A percentile compares a stretch with the other conserved stretches of the same genome.
Conservation (phyloP, 2,797 vertebrate species). For the Typhlichthys subterraneus region DNA sequence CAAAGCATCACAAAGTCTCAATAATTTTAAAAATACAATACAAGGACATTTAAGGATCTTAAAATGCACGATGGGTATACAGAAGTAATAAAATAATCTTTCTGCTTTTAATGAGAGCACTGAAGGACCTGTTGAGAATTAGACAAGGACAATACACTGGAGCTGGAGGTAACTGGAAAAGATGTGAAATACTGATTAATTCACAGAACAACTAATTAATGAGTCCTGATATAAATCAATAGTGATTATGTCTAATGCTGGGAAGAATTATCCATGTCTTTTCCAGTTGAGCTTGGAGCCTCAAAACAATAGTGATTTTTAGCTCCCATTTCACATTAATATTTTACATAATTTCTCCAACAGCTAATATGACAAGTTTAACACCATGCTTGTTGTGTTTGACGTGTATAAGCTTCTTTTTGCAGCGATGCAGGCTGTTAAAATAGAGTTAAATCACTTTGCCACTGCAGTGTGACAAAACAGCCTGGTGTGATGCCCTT, state of each 20-base stretch:
- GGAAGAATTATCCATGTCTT: not conserved
- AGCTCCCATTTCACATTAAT: constrained; percentile 1
- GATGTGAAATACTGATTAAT: not conserved
- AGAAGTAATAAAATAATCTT: constrained; percentile 1
- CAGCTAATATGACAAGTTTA: no score
- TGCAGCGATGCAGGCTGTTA: not conserved
- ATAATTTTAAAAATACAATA: not conserved
- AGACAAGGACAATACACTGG: not conserved
- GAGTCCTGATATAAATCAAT: constrained; percentile 11
- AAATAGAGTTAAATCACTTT: constrained; percentile 13
- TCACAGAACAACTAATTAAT: not conserved
- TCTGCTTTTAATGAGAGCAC: not conserved
- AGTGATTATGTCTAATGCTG: constrained; percentile 4
- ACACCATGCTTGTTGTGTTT: constrained; percentile 11
- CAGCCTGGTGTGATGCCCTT: not conserved
- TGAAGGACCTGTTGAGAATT: not conserved
- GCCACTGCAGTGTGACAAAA: not conserved
- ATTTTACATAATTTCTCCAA: no score
- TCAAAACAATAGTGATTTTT: constrained; percentile 15
- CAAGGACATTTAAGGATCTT: not conserved
- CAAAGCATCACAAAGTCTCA: not conserved
- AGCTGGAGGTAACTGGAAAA: not conserved
- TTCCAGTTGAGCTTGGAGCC: not conserved
- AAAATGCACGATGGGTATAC: not conserved
- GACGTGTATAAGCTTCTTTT: constrained; percentile 17